Percentiles rank a stretch among this genome's conserved stretches.
These are phyloP conservation scores for Vanessa cardui DNA, from an alignment of 2,888 invertebrate species.

Conservation along the genomic window DNA sequence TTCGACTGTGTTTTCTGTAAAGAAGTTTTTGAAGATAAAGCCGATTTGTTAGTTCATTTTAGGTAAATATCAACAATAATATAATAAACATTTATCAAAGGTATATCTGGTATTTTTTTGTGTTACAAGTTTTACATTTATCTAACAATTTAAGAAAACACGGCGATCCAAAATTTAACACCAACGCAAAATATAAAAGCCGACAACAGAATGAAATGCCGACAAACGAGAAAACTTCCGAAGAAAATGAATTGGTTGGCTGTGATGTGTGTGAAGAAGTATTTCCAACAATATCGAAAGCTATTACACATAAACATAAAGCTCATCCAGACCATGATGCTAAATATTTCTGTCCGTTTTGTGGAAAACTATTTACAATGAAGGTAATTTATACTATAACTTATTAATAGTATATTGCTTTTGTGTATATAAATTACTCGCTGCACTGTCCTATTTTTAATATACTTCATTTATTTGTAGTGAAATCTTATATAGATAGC, in stretches of 20 bases:
- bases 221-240: constrained; percentile 48
- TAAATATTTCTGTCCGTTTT: constrained; percentile 86
- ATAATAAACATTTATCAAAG: not conserved
- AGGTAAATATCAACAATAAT: constrained; percentile 61
- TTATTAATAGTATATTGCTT: no score
- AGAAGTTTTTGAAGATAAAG: constrained; percentile 79
- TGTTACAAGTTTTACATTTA: not conserved
- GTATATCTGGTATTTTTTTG: no score
- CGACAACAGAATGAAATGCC: constrained; percentile 52
- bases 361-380: constrained; percentile 87
- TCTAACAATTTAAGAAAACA: constrained; percentile 76
- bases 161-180: constrained; percentile 84
- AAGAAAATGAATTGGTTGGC: constrained; percentile 64
- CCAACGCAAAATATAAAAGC: constrained; percentile 53
- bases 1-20: constrained; percentile 83
- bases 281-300: constrained; percentile 83
- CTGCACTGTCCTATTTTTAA: no score
- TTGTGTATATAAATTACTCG: no score
- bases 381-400: constrained; percentile 58
- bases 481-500: not conserved
- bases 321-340: constrained; percentile 84
- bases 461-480: no score
- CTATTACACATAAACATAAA: constrained; percentile 86
- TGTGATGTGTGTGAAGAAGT: constrained; percentile 85
- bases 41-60: constrained; percentile 84